Conservation (phyloP, 2,888 invertebrate genomes). For the Dione juno region DNA sequence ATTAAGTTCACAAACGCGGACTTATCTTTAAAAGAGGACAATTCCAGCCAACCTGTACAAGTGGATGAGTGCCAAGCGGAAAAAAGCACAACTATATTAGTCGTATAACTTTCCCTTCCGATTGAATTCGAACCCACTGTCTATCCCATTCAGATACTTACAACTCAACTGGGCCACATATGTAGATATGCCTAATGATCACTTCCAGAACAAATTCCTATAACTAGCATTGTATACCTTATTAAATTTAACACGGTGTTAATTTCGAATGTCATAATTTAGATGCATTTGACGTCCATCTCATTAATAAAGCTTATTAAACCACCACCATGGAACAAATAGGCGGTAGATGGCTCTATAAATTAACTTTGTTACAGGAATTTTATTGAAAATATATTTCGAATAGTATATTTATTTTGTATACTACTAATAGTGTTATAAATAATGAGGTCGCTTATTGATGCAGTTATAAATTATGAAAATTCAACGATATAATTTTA, state of each 20-base stretch:
- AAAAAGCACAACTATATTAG: too few relatives aligned
- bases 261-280: conserved; percentile 19
- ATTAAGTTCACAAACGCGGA: too few relatives aligned
- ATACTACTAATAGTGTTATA: not conserved
- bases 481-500: not conserved
- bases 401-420: not conserved
- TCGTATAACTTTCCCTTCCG: too few relatives aligned
- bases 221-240: conserved; percentile 9
- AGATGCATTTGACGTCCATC: conserved; percentile 26
- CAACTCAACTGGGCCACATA: too few relatives aligned
- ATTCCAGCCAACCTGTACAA: too few relatives aligned
- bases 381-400: conserved; percentile 17
- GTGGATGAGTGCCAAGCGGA: too few relatives aligned
- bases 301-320: conserved; percentile 30
- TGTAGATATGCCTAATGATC: not conserved
- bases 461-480: conserved; percentile 6
- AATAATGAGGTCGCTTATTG: not conserved
- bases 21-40: too few relatives aligned
- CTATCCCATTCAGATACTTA: too few relatives aligned
- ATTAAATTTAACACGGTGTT: conserved; percentile 8
- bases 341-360: conserved; percentile 20
- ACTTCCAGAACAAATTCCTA: not conserved
- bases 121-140: too few relatives aligned
- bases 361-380: conserved; percentile 11
- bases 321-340: conserved; percentile 27